Conservation (phyloP, 2,797 vertebrate species). For the Odontamblyopus rebecca region DNA sequence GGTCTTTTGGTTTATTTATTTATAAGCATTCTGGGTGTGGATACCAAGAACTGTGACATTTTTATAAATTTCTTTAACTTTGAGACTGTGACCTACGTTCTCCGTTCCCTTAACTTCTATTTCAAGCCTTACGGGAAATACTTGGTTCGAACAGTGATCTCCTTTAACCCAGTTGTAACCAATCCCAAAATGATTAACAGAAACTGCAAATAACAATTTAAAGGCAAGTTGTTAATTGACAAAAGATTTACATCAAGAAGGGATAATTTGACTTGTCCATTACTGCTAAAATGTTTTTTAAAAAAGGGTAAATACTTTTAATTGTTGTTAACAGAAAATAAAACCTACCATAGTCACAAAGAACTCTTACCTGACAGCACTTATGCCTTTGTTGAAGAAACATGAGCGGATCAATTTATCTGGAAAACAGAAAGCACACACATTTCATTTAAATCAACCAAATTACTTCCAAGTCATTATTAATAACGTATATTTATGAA, state of each 20-base stretch:
- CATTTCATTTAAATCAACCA: background rate
- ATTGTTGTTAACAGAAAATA: background rate
- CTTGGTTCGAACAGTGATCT: too few species aligned
- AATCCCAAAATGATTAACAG: background rate
- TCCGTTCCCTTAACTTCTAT: too few species aligned
- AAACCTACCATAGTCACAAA: slow-evolving; percentile 2
- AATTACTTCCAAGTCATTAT: background rate
- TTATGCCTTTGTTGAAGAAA: slow-evolving; percentile 13
- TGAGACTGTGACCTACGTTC: too few species aligned
- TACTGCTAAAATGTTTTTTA: background rate
- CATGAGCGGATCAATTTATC: slow-evolving; percentile 20
- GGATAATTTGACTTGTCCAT: background rate
- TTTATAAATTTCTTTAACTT: too few species aligned
- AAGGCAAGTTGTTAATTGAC: background rate
- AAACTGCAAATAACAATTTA: background rate
- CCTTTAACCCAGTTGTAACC: too few species aligned
- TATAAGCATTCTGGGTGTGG: too few species aligned
- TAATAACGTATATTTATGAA: background rate
- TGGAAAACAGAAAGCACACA: slow-evolving; percentile 54
- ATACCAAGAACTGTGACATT: too few species aligned
- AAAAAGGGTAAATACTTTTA: background rate
- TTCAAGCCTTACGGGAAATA: too few species aligned
- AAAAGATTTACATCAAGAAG: background rate
- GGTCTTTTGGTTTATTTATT: too few species aligned
- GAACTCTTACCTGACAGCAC: slow-evolving; percentile 53